These are phyloP conservation scores for Drosophila ohnishii DNA, from an alignment of 1,140 invertebrate species.

Conservation along the genomic window DNA sequence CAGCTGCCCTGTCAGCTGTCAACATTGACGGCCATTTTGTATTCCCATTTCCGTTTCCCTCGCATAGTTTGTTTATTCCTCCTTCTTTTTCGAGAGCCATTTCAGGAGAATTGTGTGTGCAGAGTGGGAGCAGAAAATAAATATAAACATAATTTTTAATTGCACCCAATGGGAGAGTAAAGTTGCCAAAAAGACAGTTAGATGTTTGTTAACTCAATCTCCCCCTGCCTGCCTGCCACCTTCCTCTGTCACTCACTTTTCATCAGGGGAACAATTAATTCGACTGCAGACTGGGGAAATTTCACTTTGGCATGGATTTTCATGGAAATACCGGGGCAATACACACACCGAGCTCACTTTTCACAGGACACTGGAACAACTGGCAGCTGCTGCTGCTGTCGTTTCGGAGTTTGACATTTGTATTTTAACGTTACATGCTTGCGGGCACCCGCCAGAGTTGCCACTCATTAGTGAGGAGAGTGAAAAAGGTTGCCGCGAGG, in stretches of 20 bases:
- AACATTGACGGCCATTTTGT: slow-evolving; percentile 48
- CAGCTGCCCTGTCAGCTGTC: slow-evolving; percentile 15
- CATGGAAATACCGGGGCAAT: slow-evolving; percentile 19
- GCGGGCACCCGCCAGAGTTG: slow-evolving; percentile 45
- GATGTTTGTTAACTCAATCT: slow-evolving; percentile 22
- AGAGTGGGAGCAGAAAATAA: slow-evolving; percentile 27
- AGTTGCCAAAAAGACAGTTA: slow-evolving; percentile 49
- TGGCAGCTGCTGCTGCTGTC: slow-evolving; percentile 28
- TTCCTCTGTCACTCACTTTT: background rate
- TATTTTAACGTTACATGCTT: slow-evolving; percentile 59
- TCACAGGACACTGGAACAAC: slow-evolving; percentile 1
- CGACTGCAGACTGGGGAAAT: slow-evolving; percentile 34
- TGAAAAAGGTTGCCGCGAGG: slow-evolving; percentile 24
- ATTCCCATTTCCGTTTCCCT: slow-evolving; percentile 25
- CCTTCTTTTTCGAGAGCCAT: slow-evolving; percentile 19
- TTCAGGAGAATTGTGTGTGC: background rate
- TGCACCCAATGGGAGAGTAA: slow-evolving; percentile 60
- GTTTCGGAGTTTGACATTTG: slow-evolving; percentile 59
- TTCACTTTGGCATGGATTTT: slow-evolving; percentile 26
- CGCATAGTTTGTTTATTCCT: slow-evolving; percentile 1
- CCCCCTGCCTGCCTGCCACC: background rate
- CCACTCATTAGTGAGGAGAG: slow-evolving; percentile 42
- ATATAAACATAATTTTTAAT: slow-evolving; percentile 76
- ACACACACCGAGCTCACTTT: background rate
- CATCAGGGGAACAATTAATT: slow-evolving; percentile 40